Percentiles rank a stretch among this genome's conserved stretches.
These are phyloP conservation scores for Rhea pennata DNA, from an alignment of 2,113 vertebrate species.

Conservation along the genomic window DNA sequence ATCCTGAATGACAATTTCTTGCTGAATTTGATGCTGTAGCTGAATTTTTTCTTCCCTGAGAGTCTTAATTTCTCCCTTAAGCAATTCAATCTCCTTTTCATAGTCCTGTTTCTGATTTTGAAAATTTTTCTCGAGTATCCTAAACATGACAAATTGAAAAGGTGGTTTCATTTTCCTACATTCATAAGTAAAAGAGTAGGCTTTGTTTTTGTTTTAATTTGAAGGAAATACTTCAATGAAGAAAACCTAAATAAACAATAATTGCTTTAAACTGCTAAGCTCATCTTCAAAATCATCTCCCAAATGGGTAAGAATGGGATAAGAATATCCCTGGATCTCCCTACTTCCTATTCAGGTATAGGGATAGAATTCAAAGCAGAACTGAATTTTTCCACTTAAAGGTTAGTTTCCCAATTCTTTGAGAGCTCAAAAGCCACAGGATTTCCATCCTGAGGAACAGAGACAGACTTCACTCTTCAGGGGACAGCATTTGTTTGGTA, in stretches of 20 bases:
- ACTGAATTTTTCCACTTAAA: neutral
- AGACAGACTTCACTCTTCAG: neutral
- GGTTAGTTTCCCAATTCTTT: neutral
- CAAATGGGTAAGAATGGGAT: neutral
- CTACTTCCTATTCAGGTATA: neutral
- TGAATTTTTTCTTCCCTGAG: constrained; percentile 81
- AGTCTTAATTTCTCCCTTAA: constrained; percentile 83
- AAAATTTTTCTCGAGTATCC: constrained; percentile 89
- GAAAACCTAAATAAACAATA: neutral
- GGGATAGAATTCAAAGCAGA: neutral
- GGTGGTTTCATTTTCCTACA: neutral
- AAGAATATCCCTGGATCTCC: neutral
- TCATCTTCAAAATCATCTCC: neutral
- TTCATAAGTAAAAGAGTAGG: neutral
- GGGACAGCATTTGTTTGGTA: neutral
- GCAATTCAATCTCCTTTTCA: constrained; percentile 80
- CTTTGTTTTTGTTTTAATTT: neutral
- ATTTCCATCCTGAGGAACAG: neutral
- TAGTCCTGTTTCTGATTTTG: constrained; percentile 85
- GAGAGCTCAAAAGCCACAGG: neutral
- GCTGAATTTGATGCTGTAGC: constrained; percentile 81
- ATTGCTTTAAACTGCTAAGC: neutral
- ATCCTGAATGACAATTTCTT: constrained; percentile 70
- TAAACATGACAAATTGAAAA: constrained; percentile 43
- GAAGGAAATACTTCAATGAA: neutral